Evolutionary conservation across 2,888 invertebrate species (phyloP), one percentile per base, ranked within the genome.

Genomic region (Polylopha cassiicola): DNA sequence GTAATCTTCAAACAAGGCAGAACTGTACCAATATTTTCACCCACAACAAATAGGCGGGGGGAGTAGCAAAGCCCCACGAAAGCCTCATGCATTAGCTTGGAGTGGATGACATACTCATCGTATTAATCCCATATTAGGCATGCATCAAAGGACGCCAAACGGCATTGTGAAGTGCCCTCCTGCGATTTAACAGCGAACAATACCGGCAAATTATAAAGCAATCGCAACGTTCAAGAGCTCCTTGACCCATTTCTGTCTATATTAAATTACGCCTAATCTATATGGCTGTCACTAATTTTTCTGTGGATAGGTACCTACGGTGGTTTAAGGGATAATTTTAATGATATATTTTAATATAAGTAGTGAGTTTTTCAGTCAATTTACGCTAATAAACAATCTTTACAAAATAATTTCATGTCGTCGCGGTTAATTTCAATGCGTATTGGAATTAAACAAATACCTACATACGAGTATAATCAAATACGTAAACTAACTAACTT

Each of bases 111-210:
- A 80, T 72, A 73, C 73, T 70, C 71, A 62, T 67, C 63, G 67
- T 72, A 75, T 82, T 82, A 82, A 78, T 75, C 58, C 66, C 74
- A 70, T 71, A 76, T 81, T 81, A 82, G 66, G 58, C 70, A 82
- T 77, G 79, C 82, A 77, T 84, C 82, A 85, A 85, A 81, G 80
- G 71, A 59, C 59, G 55, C 54, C 58, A 58, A 73, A 65, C 58
- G 62, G 60, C 54, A 72, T 67, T 65, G 67, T 71, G 53, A 55
- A 74, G 71, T 56, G 59, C 67, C 61, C 71, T 66, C 56, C 58
- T 60, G 55, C 61, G 77, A 74, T 73, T 77, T 64, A 57, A 49
- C 55, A 55, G 46, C 53, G 65, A 81, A 84, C 82, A 84, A 84
- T 82, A 62, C 65, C 49, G 61, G 62, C 66, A 70, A 75, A 80